Percentiles rank a stretch among this genome's conserved stretches.
phyloP scores from a whole-genome alignment of 2,888 invertebrate genomes.

The Cheilosia grossa region DNA sequence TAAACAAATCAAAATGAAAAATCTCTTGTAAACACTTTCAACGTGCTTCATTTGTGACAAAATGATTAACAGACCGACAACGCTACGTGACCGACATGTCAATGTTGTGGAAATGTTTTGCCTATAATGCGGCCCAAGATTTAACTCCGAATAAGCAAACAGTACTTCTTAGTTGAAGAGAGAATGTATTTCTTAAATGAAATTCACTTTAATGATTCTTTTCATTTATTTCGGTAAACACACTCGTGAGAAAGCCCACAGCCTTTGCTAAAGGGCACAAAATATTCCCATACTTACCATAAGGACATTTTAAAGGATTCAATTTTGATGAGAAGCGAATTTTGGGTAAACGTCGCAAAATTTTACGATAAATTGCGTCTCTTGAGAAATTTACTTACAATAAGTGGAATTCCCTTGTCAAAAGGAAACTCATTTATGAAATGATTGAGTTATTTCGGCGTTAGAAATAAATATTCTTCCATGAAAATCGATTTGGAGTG shows the following conservation, averaged over 20 bases:
- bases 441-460: constrained; percentile 19
- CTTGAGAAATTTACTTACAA: background rate
- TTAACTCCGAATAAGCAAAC: background rate
- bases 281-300: constrained; percentile 1
- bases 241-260: constrained; percentile 10
- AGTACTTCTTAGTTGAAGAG: background rate
- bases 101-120: constrained; percentile 3
- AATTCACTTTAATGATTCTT: constrained; percentile 5
- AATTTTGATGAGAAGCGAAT: constrained; percentile 18
- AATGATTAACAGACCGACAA: constrained; percentile 23
- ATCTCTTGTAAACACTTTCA: background rate
- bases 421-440: constrained; percentile 25
- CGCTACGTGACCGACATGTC: constrained; percentile 35
- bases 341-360: background rate
- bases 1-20: constrained; percentile 14
- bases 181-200: constrained; percentile 11
- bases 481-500: background rate
- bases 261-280: constrained; percentile 9
- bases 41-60: constrained; percentile 26
- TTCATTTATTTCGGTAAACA: constrained; percentile 18
- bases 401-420: constrained; percentile 6
- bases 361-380: background rate
- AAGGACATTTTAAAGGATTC: constrained; percentile 18
- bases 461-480: constrained; percentile 14
- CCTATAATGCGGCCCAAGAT: constrained; percentile 2